Evolutionary conservation across 2,113 vertebrate genomes (phyloP).

Genomic region (Xenus cinereus): DNA sequence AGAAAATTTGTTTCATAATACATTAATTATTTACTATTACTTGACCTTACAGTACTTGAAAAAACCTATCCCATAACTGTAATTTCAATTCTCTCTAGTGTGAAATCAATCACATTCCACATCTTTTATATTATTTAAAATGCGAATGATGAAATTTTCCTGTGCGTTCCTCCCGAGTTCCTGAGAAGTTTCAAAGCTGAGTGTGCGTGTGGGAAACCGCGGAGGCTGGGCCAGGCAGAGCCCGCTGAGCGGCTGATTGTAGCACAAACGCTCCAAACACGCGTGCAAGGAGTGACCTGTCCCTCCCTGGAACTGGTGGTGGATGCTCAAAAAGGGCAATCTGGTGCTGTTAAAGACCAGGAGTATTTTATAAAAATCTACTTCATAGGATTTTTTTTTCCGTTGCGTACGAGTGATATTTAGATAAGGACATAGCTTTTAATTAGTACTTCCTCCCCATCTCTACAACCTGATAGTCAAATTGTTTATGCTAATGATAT

Average conservation of each 20-base stretch:
- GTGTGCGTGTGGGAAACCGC: neutral
- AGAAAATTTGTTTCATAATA: slow-evolving; percentile 61
- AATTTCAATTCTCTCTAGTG: slow-evolving; percentile 43
- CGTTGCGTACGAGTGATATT: neutral
- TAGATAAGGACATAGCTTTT: neutral
- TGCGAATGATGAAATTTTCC: slow-evolving; percentile 24
- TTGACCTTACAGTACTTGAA: slow-evolving; percentile 50
- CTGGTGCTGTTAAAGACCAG: neutral
- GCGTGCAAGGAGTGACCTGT: neutral
- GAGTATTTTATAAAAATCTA: neutral
- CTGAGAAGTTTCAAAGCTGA: neutral
- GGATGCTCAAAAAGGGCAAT: neutral
- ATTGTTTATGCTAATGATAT: neutral
- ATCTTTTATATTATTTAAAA: slow-evolving; percentile 56
- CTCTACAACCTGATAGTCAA: neutral
- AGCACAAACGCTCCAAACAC: neutral
- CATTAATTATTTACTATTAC: slow-evolving; percentile 65
- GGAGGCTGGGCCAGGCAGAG: neutral
- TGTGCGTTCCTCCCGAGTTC: neutral
- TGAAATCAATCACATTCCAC: slow-evolving; percentile 51
- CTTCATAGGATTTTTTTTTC: neutral
- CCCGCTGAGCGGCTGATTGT: neutral
- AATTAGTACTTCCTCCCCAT: neutral
- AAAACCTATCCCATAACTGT: slow-evolving; percentile 25
- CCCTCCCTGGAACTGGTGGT: neutral